Evolutionary conservation across 2,888 invertebrate genomes (phyloP), one percentile per base, ranked within the genome.

Genomic region (Drosophila hamatofila): DNA sequence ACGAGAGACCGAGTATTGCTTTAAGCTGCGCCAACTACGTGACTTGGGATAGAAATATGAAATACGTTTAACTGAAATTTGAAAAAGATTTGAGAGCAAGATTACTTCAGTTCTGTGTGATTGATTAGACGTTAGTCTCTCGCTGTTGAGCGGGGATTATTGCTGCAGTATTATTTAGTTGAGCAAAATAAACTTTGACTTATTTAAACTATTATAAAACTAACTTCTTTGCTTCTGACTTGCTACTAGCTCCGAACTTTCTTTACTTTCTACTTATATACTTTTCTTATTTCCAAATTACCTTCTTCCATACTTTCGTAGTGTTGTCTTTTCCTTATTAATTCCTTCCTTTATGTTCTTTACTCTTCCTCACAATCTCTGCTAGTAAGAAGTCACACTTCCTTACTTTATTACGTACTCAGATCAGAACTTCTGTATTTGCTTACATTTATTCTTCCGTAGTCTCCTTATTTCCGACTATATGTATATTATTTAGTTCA

Each of bases 21-120:
- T 30, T 48, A 48, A 48, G 48, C 48, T 49, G 27, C 48, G 48
- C 27, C 48, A 49, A 18, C 18, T 49, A 49, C 48, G 48, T 49
- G 48, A 49, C 48, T 49, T 27, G 48, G 12, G 11, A 30, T 12
- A 18, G 27, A 27, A 49, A 18, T 49, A 30, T 49, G 12, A 49
- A 49, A 49, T 49, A 27, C 48, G 30, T 49, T 49, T 18, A 30
- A 12, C 18, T 30, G 27, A 48, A 48, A 48, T 48, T 12, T 27
- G 30, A 18, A 11, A n/a, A 11, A n/a, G 27, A 18, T 48, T 27
- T 27, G 12, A 2, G 11, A 1, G 27, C 2, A 30, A 12, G 18
- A 49, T 49, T 48, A 30, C 27, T 30, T 18, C 18, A 30, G 18
- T 12, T 27, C 48, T 27, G 12, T 27, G 27, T 27, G 27, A 30